Base-by-base conservation (phyloP, 2,797 vertebrate genomes). In the Sebastes nivosus region DNA sequence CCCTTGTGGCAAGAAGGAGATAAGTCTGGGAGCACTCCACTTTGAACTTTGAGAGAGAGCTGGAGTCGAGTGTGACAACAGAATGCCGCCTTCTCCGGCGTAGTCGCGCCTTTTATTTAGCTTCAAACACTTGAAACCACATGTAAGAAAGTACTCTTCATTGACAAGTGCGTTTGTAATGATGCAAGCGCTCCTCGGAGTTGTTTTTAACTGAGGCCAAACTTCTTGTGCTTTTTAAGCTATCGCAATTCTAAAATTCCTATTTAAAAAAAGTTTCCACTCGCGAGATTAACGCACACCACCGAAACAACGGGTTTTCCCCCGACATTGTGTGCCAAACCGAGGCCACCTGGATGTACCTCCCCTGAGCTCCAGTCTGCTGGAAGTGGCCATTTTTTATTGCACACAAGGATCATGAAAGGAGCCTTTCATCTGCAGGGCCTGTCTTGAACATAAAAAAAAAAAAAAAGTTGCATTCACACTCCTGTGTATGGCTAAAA, bases 341-440 rank as follows among this genome's bases (percentile, higher is more conserved):
- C 18, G 4, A 72, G 72, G 72, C 89, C 85, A 84, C 85, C 89
- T 91, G 85, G 75, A 87, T 64, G 11, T 18, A 8, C 30, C 80
- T 85, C 79, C 79, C 60, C 68, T 22, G 32, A 80, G 73, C 72
- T 90, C 55, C 72, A 81, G 71, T 79, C 65, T 42, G 59, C 60
- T 65, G 59, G 64, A 57, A 82, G 83, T 79, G 78, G 46, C 64
- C 64, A 20, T 79, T 88, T 85, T 57, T 84, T 91, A 87, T 68
- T 77, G 77, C 80, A 75, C 75, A 71, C 22, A 70, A 74, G 72
- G 72, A 88, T 70, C 79, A 80, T 91, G 80, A 92, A 90, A 89
- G 72, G 79, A 46, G 10, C 38, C 87, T 93, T 93, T 92, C 78
- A 90, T 90, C 52, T 89, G 20, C 78, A 12, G 18, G 78, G 67